These are phyloP conservation scores for Pygoscelis adeliae DNA, from an alignment of 2,113 vertebrate species.

Conservation along the genomic window DNA sequence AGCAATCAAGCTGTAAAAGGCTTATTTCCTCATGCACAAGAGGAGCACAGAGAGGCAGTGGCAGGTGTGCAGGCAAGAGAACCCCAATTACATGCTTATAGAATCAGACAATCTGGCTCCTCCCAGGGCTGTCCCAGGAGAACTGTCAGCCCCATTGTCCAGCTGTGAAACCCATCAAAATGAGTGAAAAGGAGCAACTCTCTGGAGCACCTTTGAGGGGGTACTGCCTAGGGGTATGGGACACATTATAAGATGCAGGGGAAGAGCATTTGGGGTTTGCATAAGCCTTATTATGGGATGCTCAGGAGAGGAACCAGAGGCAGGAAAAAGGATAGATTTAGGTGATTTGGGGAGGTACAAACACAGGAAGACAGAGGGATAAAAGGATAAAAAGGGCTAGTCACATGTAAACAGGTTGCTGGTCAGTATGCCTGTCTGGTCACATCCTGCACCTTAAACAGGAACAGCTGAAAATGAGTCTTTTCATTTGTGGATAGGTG, in stretches of 20 bases:
- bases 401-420: background rate
- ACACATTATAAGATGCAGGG: background rate
- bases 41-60: background rate
- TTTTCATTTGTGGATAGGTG: background rate
- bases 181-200: background rate
- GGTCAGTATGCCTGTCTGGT: background rate
- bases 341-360: background rate
- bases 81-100: background rate
- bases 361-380: background rate
- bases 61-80: background rate
- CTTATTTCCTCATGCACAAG: background rate
- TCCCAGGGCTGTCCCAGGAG: background rate
- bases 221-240: background rate
- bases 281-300: background rate
- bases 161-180: background rate
- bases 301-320: background rate
- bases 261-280: background rate
- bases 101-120: background rate
- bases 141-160: background rate
- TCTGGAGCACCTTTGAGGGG: background rate
- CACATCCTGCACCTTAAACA: background rate
- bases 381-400: background rate
- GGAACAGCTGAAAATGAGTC: background rate
- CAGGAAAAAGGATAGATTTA: background rate
- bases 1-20: background rate